A percentile compares a stretch with the other conserved stretches of the same genome.
These are phyloP conservation scores for Champsocephalus gunnari DNA, from an alignment of 2,797 vertebrate species.

Conservation along the genomic window DNA sequence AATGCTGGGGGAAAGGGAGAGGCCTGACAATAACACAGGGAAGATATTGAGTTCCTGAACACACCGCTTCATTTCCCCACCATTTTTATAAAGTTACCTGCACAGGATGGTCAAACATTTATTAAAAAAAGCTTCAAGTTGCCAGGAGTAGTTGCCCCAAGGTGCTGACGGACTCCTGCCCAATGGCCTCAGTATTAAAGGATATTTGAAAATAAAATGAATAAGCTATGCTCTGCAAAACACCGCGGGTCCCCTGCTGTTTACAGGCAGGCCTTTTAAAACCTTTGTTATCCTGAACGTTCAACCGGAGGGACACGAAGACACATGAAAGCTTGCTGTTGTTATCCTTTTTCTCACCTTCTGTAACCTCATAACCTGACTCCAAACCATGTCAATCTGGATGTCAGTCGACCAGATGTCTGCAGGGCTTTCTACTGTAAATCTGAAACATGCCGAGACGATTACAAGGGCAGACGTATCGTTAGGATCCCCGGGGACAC, in stretches of 20 bases:
- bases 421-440: background rate
- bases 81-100: slow-evolving; percentile 22
- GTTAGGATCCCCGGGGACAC: slow-evolving; percentile 13
- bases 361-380: slow-evolving; percentile 1
- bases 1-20: slow-evolving; percentile 17
- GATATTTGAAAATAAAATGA: slow-evolving; percentile 46
- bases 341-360: slow-evolving; percentile 4
- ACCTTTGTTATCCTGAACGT: slow-evolving; percentile 25
- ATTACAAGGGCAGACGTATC: slow-evolving; percentile 8
- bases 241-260: slow-evolving; percentile 31
- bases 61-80: slow-evolving; percentile 33
- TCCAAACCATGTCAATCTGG: background rate
- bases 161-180: slow-evolving; percentile 47
- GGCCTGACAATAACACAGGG: slow-evolving; percentile 28
- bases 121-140: slow-evolving; percentile 16
- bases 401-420: slow-evolving; percentile 7
- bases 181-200: slow-evolving; percentile 50
- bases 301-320: slow-evolving; percentile 16
- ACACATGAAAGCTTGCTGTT: background rate
- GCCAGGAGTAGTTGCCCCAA: slow-evolving; percentile 12
- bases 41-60: slow-evolving; percentile 43
- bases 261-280: slow-evolving; percentile 12
- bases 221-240: slow-evolving; percentile 44
- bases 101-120: slow-evolving; percentile 32
- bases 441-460: background rate